phyloP scores from a whole-genome alignment of 1,140 invertebrate genomes.

The Zaprionus davidi region DNA sequence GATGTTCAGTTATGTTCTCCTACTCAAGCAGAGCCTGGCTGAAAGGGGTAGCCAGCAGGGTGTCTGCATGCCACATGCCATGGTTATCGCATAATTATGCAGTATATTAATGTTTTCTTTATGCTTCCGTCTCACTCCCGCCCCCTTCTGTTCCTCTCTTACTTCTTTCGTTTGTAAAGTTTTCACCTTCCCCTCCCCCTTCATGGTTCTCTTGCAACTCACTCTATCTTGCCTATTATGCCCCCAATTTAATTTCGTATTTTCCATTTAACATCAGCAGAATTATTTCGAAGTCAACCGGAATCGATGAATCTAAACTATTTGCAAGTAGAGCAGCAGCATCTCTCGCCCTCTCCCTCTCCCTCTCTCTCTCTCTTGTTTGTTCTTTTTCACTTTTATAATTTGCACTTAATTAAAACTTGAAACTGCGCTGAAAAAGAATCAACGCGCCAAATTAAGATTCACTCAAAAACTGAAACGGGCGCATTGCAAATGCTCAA shows the following conservation, averaged over 20 bases:
- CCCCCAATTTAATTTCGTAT: background rate
- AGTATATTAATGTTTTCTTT: conserved; percentile 76
- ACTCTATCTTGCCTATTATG: background rate
- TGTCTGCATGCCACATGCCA: conserved; percentile 10
- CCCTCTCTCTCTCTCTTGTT: background rate
- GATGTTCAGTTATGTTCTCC: conserved; percentile 52
- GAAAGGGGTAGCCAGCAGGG: background rate
- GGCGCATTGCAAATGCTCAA: conserved; percentile 55
- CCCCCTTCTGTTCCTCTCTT: conserved; percentile 63
- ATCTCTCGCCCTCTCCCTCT: background rate
- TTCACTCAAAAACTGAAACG: conserved; percentile 53
- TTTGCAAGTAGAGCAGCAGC: background rate
- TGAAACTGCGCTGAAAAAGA: conserved; percentile 37
- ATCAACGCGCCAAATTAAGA: conserved; percentile 39
- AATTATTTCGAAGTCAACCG: background rate
- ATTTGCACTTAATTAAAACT: conserved; percentile 82
- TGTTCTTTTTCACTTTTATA: conserved; percentile 53
- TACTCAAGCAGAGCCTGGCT: background rate
- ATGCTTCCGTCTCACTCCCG: conserved; percentile 8
- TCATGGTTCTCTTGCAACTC: conserved; percentile 17
- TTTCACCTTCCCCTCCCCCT: conserved; percentile 25
- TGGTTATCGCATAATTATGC: conserved; percentile 81
- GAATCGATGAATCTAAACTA: conserved; percentile 2
- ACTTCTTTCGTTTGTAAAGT: conserved; percentile 70
- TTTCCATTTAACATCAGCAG: background rate